Base-by-base conservation (phyloP, 2,888 invertebrate species). In the Brenthis hecate region DNA sequence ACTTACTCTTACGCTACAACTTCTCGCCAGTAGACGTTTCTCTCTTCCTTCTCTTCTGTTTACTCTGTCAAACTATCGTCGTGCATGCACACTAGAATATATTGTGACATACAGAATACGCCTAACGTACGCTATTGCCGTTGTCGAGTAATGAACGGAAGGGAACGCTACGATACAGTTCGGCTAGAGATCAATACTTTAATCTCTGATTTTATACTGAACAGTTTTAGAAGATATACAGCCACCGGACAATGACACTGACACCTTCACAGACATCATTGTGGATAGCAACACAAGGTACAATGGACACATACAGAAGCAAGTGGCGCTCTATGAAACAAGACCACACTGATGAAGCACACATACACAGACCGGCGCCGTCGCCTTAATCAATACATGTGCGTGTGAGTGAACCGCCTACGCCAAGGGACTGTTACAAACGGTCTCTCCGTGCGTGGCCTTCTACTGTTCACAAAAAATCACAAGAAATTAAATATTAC, bases 381-480 rank as follows among this genome's bases (percentile, higher is more conserved):
- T 93, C 94, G 89, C 89, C 84, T 85, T 89, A 88, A 91, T 94
- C 94, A 94, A 93, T 94, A 94, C 94, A 94, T 94, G 94, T 94
- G 94, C 92, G 92, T 94, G 94, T 94, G 94, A 94, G 94, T 94
- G 93, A 89, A 84, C 83, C 82, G 81, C 84, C 81, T 28, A 80
- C 84, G 81, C 83, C 81, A 80, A 81, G 80, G 81, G 85, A 83
- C 79, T 62, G 74, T 79, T 76, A 73, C 78, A 75, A 64, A 51
- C 56, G 76, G 75, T 76, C 69, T 65, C 72, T 72, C 76, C 75
- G 83, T 79, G 80, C 72, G 65, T 82, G 81, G 85, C 84, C 86
- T 85, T 85, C 86, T 82, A 83, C 87, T 85, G 73, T 72, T 72
- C 71, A 67, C 69, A 53, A 65, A 69, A 65, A 70, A 70, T 66